Conservation (phyloP, 2,888 invertebrate species). For the Lepidocyrtoides sp. region DNA sequence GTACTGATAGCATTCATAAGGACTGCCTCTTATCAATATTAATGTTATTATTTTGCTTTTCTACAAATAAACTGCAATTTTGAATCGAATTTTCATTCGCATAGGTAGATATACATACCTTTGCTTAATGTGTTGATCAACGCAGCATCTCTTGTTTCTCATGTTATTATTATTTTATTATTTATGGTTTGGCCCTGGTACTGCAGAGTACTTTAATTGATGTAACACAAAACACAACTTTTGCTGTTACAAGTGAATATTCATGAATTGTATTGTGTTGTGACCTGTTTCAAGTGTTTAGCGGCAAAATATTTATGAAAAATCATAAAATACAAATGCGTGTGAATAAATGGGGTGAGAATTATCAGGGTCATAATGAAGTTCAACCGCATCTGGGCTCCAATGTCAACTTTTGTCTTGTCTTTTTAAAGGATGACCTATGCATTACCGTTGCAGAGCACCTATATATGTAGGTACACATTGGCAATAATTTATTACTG, state of each 20-base stretch:
- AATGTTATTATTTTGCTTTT: no score
- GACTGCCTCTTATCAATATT: no score
- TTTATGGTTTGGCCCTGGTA: not conserved
- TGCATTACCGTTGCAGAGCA: not conserved
- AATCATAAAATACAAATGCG: not conserved
- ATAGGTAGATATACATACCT: no score
- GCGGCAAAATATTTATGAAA: no score
- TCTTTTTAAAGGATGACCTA: not conserved
- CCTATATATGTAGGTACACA: no score
- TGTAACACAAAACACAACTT: not conserved
- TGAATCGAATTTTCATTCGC: no score
- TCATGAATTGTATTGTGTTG: not conserved
- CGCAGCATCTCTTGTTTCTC: not conserved
- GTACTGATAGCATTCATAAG: no score
- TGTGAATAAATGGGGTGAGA: not conserved
- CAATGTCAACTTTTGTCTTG: constrained; percentile 31
- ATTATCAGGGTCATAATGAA: constrained; percentile 29
- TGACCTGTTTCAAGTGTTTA: not conserved
- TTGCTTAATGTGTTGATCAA: no score
- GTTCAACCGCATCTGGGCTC: constrained; percentile 35
- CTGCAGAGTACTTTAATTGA: not conserved
- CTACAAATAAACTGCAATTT: no score
- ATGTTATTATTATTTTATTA: not conserved
- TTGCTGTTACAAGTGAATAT: no score
- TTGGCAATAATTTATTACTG: not conserved